Evolutionary conservation across 1,140 invertebrate genomes (phyloP), one percentile per base, ranked within the genome.

Genomic region (Coenobita brevimanus): DNA sequence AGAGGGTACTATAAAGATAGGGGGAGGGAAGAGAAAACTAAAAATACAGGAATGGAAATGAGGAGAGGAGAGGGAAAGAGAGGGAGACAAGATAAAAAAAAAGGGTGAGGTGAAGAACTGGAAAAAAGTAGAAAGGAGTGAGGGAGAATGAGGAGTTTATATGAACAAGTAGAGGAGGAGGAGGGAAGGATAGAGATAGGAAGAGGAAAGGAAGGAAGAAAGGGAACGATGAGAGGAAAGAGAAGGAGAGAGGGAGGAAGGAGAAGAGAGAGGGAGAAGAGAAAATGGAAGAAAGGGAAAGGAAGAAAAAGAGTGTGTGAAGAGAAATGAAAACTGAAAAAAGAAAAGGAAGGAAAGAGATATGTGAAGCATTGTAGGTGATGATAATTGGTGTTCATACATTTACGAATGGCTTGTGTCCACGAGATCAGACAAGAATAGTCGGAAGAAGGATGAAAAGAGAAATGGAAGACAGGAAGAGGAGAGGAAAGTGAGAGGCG

Each of bases 211-310:
- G 38, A 21, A 73, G 10, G 21, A 36, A 33, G 27, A 10, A 36
- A 13, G 10, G 38, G 27, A 33, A 21, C 30, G 69, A 73, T 2
- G 38, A 21, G 38, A 36, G 21, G 21, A 64, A 21, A 21, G 3
- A 3, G 62, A 64, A 30, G 33, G 64, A 27, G 24, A 27, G 24
- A 27, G 24, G 3, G n/a, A 10, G 62, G 10, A 21, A 67, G 10
- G 62, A 64, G 36, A 67, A 24, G 62, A 15, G n/a, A 15, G 62
- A 24, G 36, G n/a, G 10, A 67, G n/a, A 10, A 71, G 67, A 71
- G 67, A 71, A 38, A 33, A 21, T 38, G 67, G 41, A 17, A 33
- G 67, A 71, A 38, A 71, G 67, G 41, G 67, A 71, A 38, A 71
- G 67, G 41, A 33, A 71, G 67, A 71, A 38, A 71, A 38, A 30